phyloP scores from a whole-genome alignment of 2,113 vertebrate genomes.

The Gambusia affinis region DNA sequence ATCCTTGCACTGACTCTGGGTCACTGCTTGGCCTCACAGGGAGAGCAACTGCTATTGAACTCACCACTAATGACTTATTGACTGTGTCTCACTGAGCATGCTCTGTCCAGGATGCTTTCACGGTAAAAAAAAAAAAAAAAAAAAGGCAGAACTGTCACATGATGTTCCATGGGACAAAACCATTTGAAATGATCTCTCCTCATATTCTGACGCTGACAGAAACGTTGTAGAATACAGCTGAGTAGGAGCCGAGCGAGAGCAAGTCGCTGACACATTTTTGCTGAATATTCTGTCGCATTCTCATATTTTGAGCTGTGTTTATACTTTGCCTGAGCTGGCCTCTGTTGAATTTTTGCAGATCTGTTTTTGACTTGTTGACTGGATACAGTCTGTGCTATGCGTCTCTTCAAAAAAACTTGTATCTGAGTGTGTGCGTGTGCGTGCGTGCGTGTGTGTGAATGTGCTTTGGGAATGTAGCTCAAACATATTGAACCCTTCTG shows the following conservation, averaged over 20 bases:
- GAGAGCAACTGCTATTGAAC: constrained; percentile 55
- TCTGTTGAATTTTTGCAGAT: constrained; percentile 1
- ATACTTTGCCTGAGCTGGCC: constrained; percentile 1
- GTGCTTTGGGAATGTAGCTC: constrained; percentile 44
- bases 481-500: constrained; percentile 59
- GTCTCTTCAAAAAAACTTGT: constrained; percentile 4
- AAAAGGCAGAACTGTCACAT: constrained; percentile 35
- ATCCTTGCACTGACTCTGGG: constrained; percentile 43
- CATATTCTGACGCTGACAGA: constrained; percentile 23
- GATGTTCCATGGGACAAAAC: constrained; percentile 37
- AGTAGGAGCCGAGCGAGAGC: constrained; percentile 13
- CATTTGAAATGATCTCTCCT: constrained; percentile 42
- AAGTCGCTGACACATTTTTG: background rate
- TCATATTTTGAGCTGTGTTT: constrained; percentile 6
- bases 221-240: constrained; percentile 11
- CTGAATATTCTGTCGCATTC: constrained; percentile 1
- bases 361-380: constrained; percentile 15
- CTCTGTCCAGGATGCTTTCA: constrained; percentile 57
- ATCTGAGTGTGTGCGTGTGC: constrained; percentile 4
- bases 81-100: constrained; percentile 63
- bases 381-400: background rate
- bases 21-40: constrained; percentile 66
- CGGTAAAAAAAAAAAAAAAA: too few relatives aligned
- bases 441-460: constrained; percentile 4
- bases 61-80: constrained; percentile 72